Percentiles rank a stretch among this genome's conserved stretches.
These are phyloP conservation scores for Aphis craccivora DNA, from an alignment of 1,140 invertebrate species.

Conservation along the genomic window DNA sequence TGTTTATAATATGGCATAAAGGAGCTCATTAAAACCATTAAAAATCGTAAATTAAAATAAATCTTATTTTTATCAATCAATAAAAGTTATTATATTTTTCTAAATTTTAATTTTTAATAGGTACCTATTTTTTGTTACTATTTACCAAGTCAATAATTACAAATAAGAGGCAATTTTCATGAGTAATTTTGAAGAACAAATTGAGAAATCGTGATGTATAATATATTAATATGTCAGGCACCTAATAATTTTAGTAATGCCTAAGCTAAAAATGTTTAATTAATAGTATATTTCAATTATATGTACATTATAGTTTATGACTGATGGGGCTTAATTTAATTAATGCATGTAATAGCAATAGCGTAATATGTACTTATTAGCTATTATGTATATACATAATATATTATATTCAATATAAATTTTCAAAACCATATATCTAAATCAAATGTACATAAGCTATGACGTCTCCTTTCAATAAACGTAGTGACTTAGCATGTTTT, in stretches of 20 bases:
- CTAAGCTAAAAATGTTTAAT: neutral
- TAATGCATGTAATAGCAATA: neutral
- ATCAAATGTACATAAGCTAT: neutral
- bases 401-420: neutral
- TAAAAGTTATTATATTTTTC: too few relatives aligned
- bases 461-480: neutral
- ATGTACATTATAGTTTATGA: neutral
- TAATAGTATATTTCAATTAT: neutral
- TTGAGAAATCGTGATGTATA: neutral
- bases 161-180: neutral
- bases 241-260: neutral
- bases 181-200: neutral
- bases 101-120: neutral
- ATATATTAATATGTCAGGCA: neutral
- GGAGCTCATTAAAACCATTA: neutral
- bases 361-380: neutral
- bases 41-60: too few relatives aligned
- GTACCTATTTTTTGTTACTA: neutral
- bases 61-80: too few relatives aligned
- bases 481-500: neutral
- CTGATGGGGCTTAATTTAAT: neutral
- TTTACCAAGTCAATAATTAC: neutral
- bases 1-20: neutral
- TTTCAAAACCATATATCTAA: neutral
- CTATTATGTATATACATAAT: neutral